Evolutionary conservation across 2,797 vertebrate genomes (phyloP), one percentile per base, ranked within the genome.

Genomic region (Mormyrops boulengeri): DNA sequence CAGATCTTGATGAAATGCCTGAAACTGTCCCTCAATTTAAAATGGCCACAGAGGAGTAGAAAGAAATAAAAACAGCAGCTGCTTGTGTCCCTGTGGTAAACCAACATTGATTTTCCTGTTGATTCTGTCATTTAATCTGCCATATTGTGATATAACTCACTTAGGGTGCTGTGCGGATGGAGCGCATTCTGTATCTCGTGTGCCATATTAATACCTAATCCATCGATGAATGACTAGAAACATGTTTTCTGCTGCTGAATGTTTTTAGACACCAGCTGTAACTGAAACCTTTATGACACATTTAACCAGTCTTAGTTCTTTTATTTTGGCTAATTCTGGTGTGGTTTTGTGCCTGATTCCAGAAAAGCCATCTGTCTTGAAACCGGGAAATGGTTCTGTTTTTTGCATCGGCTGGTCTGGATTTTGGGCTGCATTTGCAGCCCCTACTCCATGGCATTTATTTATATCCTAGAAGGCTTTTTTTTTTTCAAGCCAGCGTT

Each of bases 401-500:
- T 41, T 69, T 22, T 41, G 82, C 82, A 22, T 26, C 19, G 52
- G 80, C 62, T 69, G 3, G 34, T 14, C 53, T 55, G 89, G 57
- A 92, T 92, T 92, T 89, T 22, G 92, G 82, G 94, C 95, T 95
- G 94, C 95, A 94, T 95, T 95, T 95, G 92, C 95, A 93, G 94
- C 91, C 90, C 89, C 2, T 14, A 88, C 93, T 93, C 93, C 90
- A 91, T 91, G 90, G 93, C 92, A 92, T 94, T 93, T 96, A 96
- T 96, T 96, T 96, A 95, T 95, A 95, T 95, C 93, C 92, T 88
- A 89, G 93, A 90, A 92, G 93, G 93, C 90, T 85, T 95, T 73
- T 73, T 60, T 62, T 89, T 73, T 89, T 94, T 94, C 93, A 94
- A 94, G 93, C 93, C 91, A 34, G 0, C 90, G 91, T 88, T 69